Evolutionary conservation across 2,113 vertebrate genomes (phyloP).

Genomic region (Corvus hawaiiensis): DNA sequence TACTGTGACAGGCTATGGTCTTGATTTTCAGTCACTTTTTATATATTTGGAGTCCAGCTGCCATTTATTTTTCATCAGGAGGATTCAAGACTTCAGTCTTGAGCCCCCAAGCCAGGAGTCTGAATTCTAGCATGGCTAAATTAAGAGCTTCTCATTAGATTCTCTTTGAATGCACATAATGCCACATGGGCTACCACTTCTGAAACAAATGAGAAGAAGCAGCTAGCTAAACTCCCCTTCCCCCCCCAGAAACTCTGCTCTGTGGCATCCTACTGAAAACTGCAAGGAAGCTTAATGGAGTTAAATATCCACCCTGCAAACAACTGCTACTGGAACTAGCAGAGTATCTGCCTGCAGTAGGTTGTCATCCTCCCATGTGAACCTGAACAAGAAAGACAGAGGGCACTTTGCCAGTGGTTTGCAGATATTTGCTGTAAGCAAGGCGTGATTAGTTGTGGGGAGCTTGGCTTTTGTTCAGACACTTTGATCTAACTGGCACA

Average conservation of each 20-base stretch:
- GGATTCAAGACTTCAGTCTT: background rate
- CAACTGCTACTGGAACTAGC: background rate
- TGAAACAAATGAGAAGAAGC: background rate
- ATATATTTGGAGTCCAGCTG: background rate
- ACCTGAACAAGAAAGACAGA: background rate
- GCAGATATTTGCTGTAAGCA: background rate
- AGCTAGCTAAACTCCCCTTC: background rate
- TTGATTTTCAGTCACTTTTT: background rate
- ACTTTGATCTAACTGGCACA: background rate
- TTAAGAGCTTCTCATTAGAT: background rate
- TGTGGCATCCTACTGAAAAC: background rate
- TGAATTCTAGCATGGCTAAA: background rate
- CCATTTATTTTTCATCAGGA: background rate
- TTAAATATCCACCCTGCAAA: background rate
- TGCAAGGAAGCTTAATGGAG: background rate
- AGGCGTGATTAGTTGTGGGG: background rate
- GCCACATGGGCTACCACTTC: accelerated
- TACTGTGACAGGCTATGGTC: background rate
- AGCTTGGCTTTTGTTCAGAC: background rate
- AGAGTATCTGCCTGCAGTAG: background rate
- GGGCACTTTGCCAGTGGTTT: constrained; percentile 10
- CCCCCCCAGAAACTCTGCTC: background rate
- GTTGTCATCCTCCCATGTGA: background rate
- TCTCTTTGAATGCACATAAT: background rate
- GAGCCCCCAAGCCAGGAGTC: background rate